Percentiles rank a stretch among this genome's conserved stretches.
Conservation (phyloP, 2,888 invertebrate species). For the Luperina testacea region DNA sequence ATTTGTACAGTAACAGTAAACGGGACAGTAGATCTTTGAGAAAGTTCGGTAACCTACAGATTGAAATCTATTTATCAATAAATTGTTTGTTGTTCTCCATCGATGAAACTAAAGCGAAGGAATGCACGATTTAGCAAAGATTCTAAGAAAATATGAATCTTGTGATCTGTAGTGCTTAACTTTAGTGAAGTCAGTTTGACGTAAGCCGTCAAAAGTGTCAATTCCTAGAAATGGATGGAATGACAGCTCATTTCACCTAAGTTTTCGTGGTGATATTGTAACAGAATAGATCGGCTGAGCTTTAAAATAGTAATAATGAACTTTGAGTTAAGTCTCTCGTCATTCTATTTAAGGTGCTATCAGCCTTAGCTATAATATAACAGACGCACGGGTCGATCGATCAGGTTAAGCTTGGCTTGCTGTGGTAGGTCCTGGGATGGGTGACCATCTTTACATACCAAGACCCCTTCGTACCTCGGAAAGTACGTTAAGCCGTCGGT, state of each 20-base stretch:
- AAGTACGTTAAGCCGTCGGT: too few species aligned
- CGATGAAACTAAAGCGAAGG: conserved; percentile 10
- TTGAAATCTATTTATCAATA: conserved; percentile 45
- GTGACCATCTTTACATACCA: too few species aligned
- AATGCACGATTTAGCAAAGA: conserved; percentile 15
- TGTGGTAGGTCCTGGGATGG: too few species aligned
- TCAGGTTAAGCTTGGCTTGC: too few species aligned
- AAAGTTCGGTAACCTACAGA: conserved; percentile 51
- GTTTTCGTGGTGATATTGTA: not conserved
- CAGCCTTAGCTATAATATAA: not conserved
- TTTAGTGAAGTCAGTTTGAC: not conserved
- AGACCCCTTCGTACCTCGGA: too few species aligned
- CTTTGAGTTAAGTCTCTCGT: not conserved
- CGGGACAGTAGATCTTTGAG: conserved; percentile 23
- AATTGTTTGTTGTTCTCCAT: conserved; percentile 23
- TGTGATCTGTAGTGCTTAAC: not conserved
- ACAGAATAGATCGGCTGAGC: too few species aligned
- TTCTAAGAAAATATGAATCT: not conserved
- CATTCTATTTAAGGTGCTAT: not conserved
- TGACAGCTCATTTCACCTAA: not conserved
- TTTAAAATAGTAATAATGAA: not conserved
- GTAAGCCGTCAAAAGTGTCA: not conserved
- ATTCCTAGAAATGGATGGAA: too few species aligned
- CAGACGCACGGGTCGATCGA: too few species aligned
- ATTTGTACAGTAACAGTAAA: conserved; percentile 46